phyloP scores from a whole-genome alignment of 64 coral and sea anemone species.

The Orbicella faveolata region DNA sequence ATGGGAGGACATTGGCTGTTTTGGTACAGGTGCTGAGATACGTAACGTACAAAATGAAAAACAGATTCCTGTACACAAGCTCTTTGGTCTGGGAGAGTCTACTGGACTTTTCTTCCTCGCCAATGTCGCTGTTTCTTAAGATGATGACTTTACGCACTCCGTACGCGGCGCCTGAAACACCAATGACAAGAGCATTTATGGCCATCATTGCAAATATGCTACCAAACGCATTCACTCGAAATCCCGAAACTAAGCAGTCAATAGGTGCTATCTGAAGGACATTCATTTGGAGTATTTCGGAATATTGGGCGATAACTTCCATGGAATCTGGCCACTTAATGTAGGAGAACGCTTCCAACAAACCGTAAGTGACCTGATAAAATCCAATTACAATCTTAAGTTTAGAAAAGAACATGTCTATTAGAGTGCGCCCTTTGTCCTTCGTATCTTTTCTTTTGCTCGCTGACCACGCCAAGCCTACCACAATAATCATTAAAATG shows the following conservation, averaged over 20 bases:
- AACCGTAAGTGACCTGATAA: conserved; percentile 23
- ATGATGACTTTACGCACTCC: neutral
- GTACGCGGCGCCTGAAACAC: neutral
- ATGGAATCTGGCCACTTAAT: conserved; percentile 44
- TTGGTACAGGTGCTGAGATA: neutral
- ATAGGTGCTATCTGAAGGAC: conserved; percentile 38
- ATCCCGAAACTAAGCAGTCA: conserved; percentile 10
- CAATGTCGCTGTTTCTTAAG: neutral
- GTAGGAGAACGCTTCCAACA: conserved; percentile 31
- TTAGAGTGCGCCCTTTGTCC: neutral
- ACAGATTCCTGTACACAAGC: neutral
- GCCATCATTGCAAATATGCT: conserved; percentile 34
- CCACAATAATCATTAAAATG: neutral
- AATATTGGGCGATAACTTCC: neutral
- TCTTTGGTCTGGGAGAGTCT: neutral
- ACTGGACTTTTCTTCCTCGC: neutral
- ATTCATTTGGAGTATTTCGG: conserved; percentile 48
- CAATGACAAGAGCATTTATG: conserved; percentile 5
- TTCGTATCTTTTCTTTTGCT: neutral
- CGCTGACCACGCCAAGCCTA: neutral
- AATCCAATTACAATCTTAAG: conserved; percentile 24
- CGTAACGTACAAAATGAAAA: neutral
- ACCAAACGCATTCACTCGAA: conserved; percentile 12
- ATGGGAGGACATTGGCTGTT: neutral
- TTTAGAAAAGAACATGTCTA: neutral